These are phyloP conservation scores for Blastobasis lacticolella DNA, from an alignment of 2,888 invertebrate genomes.

Conservation along the genomic window DNA sequence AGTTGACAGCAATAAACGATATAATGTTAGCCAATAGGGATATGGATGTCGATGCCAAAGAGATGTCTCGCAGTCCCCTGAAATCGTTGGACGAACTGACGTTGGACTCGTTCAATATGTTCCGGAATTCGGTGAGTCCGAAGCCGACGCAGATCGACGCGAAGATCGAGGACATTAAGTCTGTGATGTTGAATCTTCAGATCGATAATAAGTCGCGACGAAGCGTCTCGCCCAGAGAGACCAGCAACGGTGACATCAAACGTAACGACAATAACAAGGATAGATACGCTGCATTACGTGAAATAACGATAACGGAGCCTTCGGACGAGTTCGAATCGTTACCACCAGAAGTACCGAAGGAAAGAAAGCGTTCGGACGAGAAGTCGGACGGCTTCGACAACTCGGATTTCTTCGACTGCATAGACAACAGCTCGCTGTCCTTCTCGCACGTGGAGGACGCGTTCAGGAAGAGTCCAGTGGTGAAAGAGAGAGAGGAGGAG, in stretches of 20 bases:
- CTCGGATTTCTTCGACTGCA: constrained; percentile 68
- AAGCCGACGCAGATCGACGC: constrained; percentile 58
- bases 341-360: constrained; percentile 63
- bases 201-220: constrained; percentile 44
- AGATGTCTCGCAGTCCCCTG: constrained; percentile 47
- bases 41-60: constrained; percentile 35
- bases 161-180: constrained; percentile 64
- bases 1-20: constrained; percentile 44
- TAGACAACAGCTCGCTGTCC: constrained; percentile 66
- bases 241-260: constrained; percentile 51
- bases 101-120: constrained; percentile 58
- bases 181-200: constrained; percentile 61
- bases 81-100: constrained; percentile 58
- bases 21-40: constrained; percentile 41
- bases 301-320: constrained; percentile 80
- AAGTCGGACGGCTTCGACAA: constrained; percentile 71
- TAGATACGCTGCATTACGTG: constrained; percentile 87
- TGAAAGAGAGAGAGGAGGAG: constrained; percentile 52
- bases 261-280: constrained; percentile 65
- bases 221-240: constrained; percentile 65
- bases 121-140: constrained; percentile 59
- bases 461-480: constrained; percentile 61
- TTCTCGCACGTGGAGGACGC: constrained; percentile 68
- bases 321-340: constrained; percentile 70
- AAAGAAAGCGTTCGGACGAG: constrained; percentile 66